These are phyloP conservation scores for Solen grandis DNA, from an alignment of 1,140 invertebrate genomes.

Conservation along the genomic window DNA sequence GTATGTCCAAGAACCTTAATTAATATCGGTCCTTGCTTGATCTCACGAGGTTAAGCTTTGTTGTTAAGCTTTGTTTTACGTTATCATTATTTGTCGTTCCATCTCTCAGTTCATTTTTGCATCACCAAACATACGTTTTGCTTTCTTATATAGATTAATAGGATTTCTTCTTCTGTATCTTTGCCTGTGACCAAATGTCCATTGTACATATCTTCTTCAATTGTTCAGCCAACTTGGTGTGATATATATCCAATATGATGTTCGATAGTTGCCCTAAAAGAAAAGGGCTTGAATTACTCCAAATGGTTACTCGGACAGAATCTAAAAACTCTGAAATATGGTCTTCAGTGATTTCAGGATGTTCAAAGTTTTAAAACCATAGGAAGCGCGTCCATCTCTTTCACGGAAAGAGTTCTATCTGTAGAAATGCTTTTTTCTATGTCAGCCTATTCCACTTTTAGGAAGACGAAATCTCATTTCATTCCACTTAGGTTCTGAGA, in stretches of 20 bases:
- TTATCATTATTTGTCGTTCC: not conserved
- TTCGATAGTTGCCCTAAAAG: constrained; percentile 22
- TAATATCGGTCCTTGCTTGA: not conserved
- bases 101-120: not conserved
- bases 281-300: too few species aligned
- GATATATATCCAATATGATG: not conserved
- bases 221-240: not conserved
- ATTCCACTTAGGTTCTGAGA: not conserved
- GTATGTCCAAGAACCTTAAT: not conserved
- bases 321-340: not conserved
- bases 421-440: too few species aligned
- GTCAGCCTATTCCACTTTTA: not conserved
- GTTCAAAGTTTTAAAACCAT: too few species aligned
- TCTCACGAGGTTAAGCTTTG: not conserved
- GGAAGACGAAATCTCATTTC: not conserved
- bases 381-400: too few species aligned
- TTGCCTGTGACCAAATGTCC: too few species aligned
- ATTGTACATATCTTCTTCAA: constrained; percentile 26
- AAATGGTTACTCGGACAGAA: constrained; percentile 6
- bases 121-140: too few species aligned
- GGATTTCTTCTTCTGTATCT: too few species aligned
- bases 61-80: too few species aligned
- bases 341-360: not conserved
- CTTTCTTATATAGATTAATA: too few species aligned
- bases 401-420: too few species aligned